Conservation (phyloP, 2,888 invertebrate genomes). For the Nymphalis polychloros region DNA sequence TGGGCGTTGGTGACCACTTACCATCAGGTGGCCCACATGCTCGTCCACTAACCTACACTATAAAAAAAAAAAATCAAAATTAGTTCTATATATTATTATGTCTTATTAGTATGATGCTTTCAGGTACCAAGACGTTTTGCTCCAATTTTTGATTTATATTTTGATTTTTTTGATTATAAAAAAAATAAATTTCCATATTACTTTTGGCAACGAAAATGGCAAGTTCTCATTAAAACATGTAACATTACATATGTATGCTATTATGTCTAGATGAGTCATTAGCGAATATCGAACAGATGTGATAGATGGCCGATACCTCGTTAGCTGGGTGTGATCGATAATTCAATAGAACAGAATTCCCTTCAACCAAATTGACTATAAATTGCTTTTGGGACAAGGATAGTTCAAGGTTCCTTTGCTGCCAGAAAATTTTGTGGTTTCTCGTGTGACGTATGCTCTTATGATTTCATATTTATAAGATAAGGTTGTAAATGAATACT, state of each 20-base stretch:
- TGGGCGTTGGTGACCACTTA: too few species aligned
- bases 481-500: background rate
- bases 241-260: conserved; percentile 5
- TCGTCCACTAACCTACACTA: too few species aligned
- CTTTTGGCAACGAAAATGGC: background rate
- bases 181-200: conserved; percentile 2
- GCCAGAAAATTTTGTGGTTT: background rate
- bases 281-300: conserved; percentile 23
- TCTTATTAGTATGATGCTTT: too few species aligned
- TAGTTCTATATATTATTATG: too few species aligned
- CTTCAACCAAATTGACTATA: conserved; percentile 16
- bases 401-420: conserved; percentile 20
- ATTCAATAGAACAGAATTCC: conserved; percentile 19
- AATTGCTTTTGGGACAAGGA: conserved; percentile 19
- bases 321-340: conserved; percentile 22
- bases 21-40: too few species aligned
- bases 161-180: background rate
- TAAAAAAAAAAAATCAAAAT: too few species aligned
- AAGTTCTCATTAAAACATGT: conserved; percentile 4
- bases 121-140: too few species aligned
- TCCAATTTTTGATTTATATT: too few species aligned
- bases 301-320: conserved; percentile 24
- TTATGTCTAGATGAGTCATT: conserved; percentile 20
- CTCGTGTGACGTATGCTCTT: background rate
- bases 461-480: background rate